These are phyloP conservation scores for Unio delphinus DNA, from an alignment of 2,888 invertebrate species.

Conservation along the genomic window DNA sequence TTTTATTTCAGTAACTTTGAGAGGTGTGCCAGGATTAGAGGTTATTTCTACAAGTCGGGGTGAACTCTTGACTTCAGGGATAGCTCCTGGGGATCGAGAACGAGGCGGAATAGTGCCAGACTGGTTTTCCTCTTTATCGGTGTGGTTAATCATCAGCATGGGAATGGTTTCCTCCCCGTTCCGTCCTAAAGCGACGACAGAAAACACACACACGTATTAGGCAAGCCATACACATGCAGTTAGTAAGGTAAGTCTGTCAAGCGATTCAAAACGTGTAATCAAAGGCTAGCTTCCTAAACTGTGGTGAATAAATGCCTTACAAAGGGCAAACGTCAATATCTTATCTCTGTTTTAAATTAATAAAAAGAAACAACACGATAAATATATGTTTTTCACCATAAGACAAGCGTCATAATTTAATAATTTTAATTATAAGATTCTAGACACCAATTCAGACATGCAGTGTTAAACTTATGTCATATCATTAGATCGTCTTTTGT, in stretches of 20 bases:
- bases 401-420: too few relatives aligned
- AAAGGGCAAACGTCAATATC: too few relatives aligned
- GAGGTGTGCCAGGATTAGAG: conserved; percentile 58
- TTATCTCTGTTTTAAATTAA: not conserved
- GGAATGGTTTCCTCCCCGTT: conserved; percentile 69
- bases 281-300: not conserved
- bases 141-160: conserved; percentile 69
- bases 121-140: conserved; percentile 47
- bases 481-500: too few relatives aligned
- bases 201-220: conserved; percentile 16
- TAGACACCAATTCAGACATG: not conserved
- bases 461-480: not conserved
- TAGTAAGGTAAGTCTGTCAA: conserved; percentile 1
- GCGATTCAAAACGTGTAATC: conserved; percentile 1
- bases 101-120: conserved; percentile 36
- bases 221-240: conserved; percentile 13
- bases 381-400: too few relatives aligned
- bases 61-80: conserved; percentile 43
- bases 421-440: not conserved
- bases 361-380: too few relatives aligned
- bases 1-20: conserved; percentile 61
- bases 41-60: conserved; percentile 60
- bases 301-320: too few relatives aligned
- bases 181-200: conserved; percentile 44
- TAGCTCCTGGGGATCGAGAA: conserved; percentile 38